These are phyloP conservation scores for Pygmarrhopalites habei DNA, from an alignment of 1,140 invertebrate genomes.

Conservation along the genomic window DNA sequence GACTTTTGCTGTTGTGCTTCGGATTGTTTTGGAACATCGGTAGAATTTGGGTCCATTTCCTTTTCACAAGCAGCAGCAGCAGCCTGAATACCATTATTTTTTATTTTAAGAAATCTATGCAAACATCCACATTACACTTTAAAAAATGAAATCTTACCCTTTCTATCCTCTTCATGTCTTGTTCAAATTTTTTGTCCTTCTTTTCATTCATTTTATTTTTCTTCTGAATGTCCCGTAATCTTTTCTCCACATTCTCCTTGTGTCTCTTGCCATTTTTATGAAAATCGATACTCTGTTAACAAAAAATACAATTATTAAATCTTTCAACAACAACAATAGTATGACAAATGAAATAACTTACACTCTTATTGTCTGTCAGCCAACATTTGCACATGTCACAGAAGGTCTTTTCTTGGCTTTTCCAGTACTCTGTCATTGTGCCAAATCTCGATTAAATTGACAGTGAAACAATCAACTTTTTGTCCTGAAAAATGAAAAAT, in stretches of 20 bases:
- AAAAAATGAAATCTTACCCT: slow-evolving; percentile 52
- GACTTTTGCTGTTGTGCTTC: not conserved
- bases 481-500: no score
- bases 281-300: slow-evolving; percentile 77
- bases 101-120: slow-evolving; percentile 20
- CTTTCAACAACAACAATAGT: slow-evolving; percentile 15
- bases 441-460: no score
- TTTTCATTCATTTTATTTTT: slow-evolving; percentile 71
- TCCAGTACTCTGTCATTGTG: slow-evolving; percentile 85
- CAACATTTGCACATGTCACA: slow-evolving; percentile 98
- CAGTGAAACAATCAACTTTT: no score
- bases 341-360: no score
- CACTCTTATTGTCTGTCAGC: slow-evolving; percentile 93
- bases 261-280: slow-evolving; percentile 90
- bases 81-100: slow-evolving; percentile 15
- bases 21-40: slow-evolving; percentile 28
- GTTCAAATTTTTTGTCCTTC: slow-evolving; percentile 65
- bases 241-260: slow-evolving; percentile 85
- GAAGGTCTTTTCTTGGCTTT: slow-evolving; percentile 88
- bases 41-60: slow-evolving; percentile 48
- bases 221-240: slow-evolving; percentile 74
- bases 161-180: slow-evolving; percentile 82
- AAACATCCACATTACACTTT: not conserved
- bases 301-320: slow-evolving; percentile 23
- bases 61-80: slow-evolving; percentile 24